Evolutionary conservation across 2,113 vertebrate species (phyloP), one percentile per base, ranked within the genome.

Genomic region (Anguilla rostrata): DNA sequence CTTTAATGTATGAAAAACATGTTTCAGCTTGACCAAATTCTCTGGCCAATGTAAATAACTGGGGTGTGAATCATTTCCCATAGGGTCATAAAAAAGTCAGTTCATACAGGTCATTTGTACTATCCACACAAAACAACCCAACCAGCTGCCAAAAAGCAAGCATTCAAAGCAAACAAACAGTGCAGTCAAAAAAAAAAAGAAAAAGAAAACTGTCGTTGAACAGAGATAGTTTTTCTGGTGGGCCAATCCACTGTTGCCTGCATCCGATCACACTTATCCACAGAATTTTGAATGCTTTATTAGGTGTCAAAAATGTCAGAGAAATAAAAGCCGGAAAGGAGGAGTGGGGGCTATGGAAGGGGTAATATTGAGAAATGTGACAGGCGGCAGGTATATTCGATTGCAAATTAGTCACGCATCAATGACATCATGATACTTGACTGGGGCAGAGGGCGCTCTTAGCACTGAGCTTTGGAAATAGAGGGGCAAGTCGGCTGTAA

Each of bases 401-500:
- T 90, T 90, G 88, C 92, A 90, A 93, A 92, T 94, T 89, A 92
- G 91, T 92, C 92, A 92, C 90, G 91, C 90, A 89, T 89, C 88
- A 93, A 91, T 92, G 94, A 93, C 93, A 92, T 94, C 91, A 92
- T 84, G 39, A 80, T 80, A 89, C 92, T 91, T 93, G 91, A 91
- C 89, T 93, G 91, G 91, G 88, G 92, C 90, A 92, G 91, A 93
- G 93, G 92, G 91, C 86, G 71, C 82, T 88, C 84, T 87, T 75
- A 90, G 92, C 92, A 93, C 92, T 92, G 94, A 93, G 93, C 91
- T 88, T 89, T 88, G 92, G 91, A 90, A 89, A 89, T 91, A 91
- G 12, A 93, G 94, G 93, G 92, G 92, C 92, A 93, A 93, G 91
- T 93, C 91, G 93, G 93, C 91, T 91, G 92, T 93, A 92, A 93